Evolutionary conservation across 2,797 vertebrate genomes (phyloP).

Genomic region (Centroberyx gerrardi): DNA sequence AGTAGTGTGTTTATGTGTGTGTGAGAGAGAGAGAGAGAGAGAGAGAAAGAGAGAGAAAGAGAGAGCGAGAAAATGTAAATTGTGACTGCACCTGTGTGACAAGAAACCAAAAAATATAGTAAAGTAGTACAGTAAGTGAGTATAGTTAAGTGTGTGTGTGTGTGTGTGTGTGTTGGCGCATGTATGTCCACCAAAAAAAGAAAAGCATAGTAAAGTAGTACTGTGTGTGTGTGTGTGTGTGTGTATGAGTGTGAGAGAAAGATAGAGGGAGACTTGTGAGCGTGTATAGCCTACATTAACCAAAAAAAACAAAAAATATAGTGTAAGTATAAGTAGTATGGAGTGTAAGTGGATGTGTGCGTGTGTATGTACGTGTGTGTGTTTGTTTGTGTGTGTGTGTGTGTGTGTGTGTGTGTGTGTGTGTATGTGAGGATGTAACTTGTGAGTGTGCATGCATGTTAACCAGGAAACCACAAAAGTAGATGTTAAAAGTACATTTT

Average conservation of each 20-base stretch:
- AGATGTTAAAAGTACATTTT: not conserved
- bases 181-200: too few species aligned
- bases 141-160: not conserved
- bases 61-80: not conserved
- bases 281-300: not conserved
- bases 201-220: not conserved
- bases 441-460: slow-evolving; percentile 30
- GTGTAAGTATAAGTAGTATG: too few species aligned
- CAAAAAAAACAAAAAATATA: not conserved
- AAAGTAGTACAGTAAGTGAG: fast-evolving
- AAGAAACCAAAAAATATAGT: not conserved
- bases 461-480: slow-evolving; percentile 37
- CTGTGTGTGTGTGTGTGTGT: not conserved
- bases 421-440: slow-evolving; percentile 1
- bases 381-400: too few species aligned
- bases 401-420: too few species aligned
- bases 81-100: not conserved
- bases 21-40: not conserved
- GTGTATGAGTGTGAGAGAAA: too few species aligned
- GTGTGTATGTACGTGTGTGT: too few species aligned
- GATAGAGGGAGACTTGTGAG: too few species aligned
- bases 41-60: not conserved
- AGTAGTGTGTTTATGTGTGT: not conserved
- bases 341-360: too few species aligned
- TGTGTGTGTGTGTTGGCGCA: too few species aligned